These are phyloP conservation scores for Rhynchonycteris naso DNA, from an alignment of 2,797 vertebrate genomes.

Conservation along the genomic window DNA sequence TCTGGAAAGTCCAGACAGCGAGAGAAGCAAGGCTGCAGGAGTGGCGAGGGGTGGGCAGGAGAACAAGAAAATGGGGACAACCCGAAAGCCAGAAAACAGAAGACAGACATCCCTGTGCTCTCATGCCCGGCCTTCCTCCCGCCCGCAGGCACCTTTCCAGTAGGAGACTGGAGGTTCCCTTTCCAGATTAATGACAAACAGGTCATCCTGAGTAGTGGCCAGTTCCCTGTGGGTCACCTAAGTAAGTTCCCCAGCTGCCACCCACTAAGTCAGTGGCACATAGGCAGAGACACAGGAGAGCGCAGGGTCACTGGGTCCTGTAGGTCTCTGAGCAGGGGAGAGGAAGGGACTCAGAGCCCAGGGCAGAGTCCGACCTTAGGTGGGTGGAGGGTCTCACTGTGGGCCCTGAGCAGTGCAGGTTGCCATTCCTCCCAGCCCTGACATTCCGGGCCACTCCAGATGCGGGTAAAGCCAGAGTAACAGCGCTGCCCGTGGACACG, in stretches of 20 bases:
- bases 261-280: not conserved
- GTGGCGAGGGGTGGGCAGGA: too few relatives aligned
- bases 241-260: not conserved
- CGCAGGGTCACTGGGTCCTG: not conserved
- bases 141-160: not conserved
- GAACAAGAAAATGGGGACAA: not conserved
- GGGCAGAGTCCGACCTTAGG: not conserved
- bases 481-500: not conserved
- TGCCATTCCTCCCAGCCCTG: not conserved
- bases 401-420: not conserved
- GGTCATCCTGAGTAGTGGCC: not conserved
- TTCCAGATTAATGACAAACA: not conserved
- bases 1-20: not conserved
- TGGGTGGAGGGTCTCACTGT: not conserved
- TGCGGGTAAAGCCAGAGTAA: not conserved
- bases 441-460: not conserved
- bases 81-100: not conserved
- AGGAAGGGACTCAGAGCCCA: not conserved
- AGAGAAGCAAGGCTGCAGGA: not conserved
- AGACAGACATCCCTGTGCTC: not conserved
- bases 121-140: not conserved
- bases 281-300: not conserved
- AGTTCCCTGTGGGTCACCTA: not conserved
- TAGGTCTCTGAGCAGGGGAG: not conserved
- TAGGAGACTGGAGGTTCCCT: not conserved